Percentiles rank a stretch among this genome's conserved stretches.
Conservation (phyloP, 1,140 invertebrate species). For the Lethrus apterus region DNA sequence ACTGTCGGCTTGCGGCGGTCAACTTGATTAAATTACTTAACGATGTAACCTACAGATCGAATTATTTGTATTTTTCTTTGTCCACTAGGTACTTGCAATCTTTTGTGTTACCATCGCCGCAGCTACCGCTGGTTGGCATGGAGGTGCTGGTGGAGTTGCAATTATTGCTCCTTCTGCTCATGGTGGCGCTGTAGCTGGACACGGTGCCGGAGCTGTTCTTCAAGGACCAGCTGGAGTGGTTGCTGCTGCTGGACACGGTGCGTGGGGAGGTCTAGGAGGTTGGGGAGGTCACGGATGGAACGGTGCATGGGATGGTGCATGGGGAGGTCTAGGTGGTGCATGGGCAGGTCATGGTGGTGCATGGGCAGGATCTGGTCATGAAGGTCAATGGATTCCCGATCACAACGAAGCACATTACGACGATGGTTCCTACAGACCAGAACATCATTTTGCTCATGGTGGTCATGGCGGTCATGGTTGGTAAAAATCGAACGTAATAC, state of each 20-base stretch:
- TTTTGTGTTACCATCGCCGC: constrained; percentile 14
- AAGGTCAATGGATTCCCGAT: constrained; percentile 11
- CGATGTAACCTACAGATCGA: too few species aligned
- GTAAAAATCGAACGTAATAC: constrained; percentile 1
- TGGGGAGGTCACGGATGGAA: too few species aligned
- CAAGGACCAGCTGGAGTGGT: constrained; percentile 6
- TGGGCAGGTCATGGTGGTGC: background rate
- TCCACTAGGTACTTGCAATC: too few species aligned
- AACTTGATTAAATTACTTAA: too few species aligned
- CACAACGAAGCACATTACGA: constrained; percentile 1
- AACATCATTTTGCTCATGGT: constrained; percentile 2
- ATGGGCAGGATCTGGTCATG: constrained; percentile 8
- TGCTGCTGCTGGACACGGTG: background rate
- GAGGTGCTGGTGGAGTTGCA: constrained; percentile 9
- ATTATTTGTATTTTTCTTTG: too few species aligned
- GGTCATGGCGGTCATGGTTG: background rate
- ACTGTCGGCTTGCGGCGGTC: too few species aligned
- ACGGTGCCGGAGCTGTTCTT: constrained; percentile 3
- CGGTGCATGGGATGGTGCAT: constrained; percentile 3
- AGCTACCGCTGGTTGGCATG: constrained; percentile 13
- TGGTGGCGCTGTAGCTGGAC: too few species aligned
- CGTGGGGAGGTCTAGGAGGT: constrained; percentile 1
- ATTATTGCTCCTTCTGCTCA: too few species aligned
- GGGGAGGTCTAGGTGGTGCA: background rate
- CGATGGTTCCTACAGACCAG: constrained; percentile 12